Evolutionary conservation across 2,113 vertebrate species (phyloP), one percentile per base, ranked within the genome.

Genomic region (Toxotes chatareus): DNA sequence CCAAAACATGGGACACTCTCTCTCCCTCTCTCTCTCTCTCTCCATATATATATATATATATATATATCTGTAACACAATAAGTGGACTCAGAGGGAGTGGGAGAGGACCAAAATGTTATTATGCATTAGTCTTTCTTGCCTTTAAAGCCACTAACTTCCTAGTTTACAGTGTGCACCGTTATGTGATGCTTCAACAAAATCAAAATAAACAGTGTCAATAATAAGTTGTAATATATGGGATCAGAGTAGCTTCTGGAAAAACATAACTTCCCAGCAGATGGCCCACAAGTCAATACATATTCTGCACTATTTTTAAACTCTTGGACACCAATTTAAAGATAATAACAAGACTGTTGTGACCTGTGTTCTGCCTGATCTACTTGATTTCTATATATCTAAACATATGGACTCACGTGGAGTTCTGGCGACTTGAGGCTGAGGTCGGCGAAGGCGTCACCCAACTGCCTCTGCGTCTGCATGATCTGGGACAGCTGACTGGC

Each of bases 371-470:
- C 8, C 42, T 12, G n/a, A 46, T 34, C 11, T 31, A 23, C 17
- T 13, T 32, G 31, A 65, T 40, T 11, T 27, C 5, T 2, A 1
- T 13, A 8, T 6, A 12, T 60, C 11, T n/a, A 2, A 27, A 49
- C 4, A 49, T 23, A 2, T 2, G 4, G 47, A 91, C 97, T 97
- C 95, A 98, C 98, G 68, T 99, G 97, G 79, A 99, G 97, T 86
- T 99, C 97, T 65, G 97, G 95, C 36, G 98, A 97, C 92, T 99
- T 99, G 91, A 99, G 96, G 94, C 98, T 99, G 91, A 99, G 95
- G 95, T 99, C 98, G 27, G 97, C 97, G 85, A 99, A 99, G 1
- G 97, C 97, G 60, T 99, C 98, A 77, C 98, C 98, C 85, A 99
- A 96, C 76, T 98, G 97, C 90, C 96, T 96, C 91, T 99, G 98